These are phyloP conservation scores for Drosophila mimica DNA, from an alignment of 2,888 invertebrate species.

Conservation along the genomic window DNA sequence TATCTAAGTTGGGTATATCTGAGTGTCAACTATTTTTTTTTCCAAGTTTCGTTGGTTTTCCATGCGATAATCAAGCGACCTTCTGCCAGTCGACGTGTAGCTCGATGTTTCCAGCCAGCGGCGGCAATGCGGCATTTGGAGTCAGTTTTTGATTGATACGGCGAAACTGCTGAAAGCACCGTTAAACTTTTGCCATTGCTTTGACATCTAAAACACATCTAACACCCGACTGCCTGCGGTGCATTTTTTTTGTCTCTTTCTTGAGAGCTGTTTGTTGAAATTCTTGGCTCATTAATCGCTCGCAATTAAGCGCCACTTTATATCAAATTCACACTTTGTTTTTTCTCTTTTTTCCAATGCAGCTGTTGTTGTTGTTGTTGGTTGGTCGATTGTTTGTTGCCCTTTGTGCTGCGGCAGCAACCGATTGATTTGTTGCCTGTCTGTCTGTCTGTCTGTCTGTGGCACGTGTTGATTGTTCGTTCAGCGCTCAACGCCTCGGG, in stretches of 20 bases:
- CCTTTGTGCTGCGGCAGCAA: slow-evolving; percentile 26
- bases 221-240: slow-evolving; percentile 40
- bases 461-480: slow-evolving; percentile 47
- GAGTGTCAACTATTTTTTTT: background rate
- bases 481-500: slow-evolving; percentile 9
- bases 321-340: slow-evolving; percentile 65
- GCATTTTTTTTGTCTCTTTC: background rate
- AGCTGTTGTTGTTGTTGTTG: slow-evolving; percentile 9
- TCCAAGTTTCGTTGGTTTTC: background rate
- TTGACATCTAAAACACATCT: slow-evolving; percentile 37
- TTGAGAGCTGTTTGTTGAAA: slow-evolving; percentile 43
- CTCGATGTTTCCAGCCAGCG: slow-evolving; percentile 31
- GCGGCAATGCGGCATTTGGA: slow-evolving; percentile 8
- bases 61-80: slow-evolving; percentile 27
- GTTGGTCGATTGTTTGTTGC: slow-evolving; percentile 29
- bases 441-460: slow-evolving; percentile 34
- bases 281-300: slow-evolving; percentile 77
- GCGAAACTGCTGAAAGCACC: slow-evolving; percentile 57
- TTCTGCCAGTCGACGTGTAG: slow-evolving; percentile 32
- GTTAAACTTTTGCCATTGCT: slow-evolving; percentile 74
- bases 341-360: background rate
- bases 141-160: slow-evolving; percentile 45
- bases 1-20: background rate
- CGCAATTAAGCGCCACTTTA: slow-evolving; percentile 78
- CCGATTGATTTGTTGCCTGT: slow-evolving; percentile 53